Evolutionary conservation across 2,797 vertebrate species (phyloP).

Genomic region (Premnoplex brunnescens): DNA sequence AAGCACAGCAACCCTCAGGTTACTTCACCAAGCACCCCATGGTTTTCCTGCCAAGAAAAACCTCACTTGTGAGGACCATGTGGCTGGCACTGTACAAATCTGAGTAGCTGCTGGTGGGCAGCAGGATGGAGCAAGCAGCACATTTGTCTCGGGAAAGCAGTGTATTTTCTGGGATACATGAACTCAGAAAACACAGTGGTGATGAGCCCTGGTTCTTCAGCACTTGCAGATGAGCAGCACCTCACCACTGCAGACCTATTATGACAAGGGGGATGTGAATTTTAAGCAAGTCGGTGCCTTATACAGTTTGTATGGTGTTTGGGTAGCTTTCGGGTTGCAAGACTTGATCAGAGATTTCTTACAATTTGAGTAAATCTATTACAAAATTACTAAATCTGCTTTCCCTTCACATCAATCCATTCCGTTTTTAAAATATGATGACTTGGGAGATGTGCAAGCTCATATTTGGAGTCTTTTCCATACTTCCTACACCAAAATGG

Average conservation of each 20-base stretch:
- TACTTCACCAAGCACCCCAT: fast-evolving
- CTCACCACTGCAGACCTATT: neutral
- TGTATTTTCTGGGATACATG: fast-evolving
- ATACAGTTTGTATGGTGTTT: neutral
- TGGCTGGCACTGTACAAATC: neutral
- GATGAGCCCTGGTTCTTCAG: neutral
- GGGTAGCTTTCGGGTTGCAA: neutral
- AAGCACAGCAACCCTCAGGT: neutral
- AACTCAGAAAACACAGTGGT: neutral
- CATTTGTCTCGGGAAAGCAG: neutral
- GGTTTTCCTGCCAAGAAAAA: neutral
- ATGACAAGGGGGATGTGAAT: neutral
- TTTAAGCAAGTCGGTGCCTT: neutral
- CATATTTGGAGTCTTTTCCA: neutral
- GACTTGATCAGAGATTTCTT: neutral
- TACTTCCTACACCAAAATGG: neutral
- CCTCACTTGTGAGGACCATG: fast-evolving
- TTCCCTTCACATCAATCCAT: neutral
- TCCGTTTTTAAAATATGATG: neutral
- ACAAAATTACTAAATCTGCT: neutral
- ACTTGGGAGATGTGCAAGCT: neutral
- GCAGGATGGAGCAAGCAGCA: neutral
- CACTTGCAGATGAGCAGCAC: neutral
- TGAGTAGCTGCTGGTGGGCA: neutral
- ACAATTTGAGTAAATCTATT: neutral